Base-by-base conservation (phyloP, 2,888 invertebrate genomes). In the Nipponacmea schrenckii region DNA sequence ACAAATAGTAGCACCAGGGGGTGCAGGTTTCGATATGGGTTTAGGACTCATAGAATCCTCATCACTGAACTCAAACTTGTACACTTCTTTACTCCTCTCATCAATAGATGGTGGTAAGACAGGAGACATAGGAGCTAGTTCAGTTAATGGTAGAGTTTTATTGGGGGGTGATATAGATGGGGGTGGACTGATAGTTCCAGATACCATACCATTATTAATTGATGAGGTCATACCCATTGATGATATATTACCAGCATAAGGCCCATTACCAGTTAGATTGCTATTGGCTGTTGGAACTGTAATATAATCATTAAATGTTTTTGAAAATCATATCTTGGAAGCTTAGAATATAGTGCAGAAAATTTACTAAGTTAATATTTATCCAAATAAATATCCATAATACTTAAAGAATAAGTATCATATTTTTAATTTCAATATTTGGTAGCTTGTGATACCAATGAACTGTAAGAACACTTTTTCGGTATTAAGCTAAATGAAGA, bases 1-100 rank as follows among this genome's bases (percentile, higher is more conserved):
- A 86, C 87, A 85, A 64, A 86, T 79, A 64, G 85, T 85, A 31
- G 85, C 85, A 20, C 87, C 86, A 62, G 86, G 86, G 4, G 87
- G 85, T 20, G 84, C 85, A 27, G 85, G 84, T 71, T 85, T 86
- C 7, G 83, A 80, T 31, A 79, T 80, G 24, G 84, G 82, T 74
- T 83, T 83, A 48, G 85, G 86, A 79, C 86, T 87, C 68, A 79
- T 81, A 0, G 81, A 80, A 45, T 86, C 85, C n/a, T 86, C 87
- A 44, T 80, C 83, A 69, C 80, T 80, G 44, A 84, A 76, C 62
- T 76, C 77, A 68, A 85, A 83, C 31, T 79, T 50, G 17, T 50
- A 50, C n/a, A 20, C 50, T 20, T 48, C 27, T 27, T 67, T 67
- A 24, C 26, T 26, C 31, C 56, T 67, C 67, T 67, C 67, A 24